These are phyloP conservation scores for Urocynchramus pylzowi DNA, from an alignment of 2,113 vertebrate genomes.

Conservation along the genomic window DNA sequence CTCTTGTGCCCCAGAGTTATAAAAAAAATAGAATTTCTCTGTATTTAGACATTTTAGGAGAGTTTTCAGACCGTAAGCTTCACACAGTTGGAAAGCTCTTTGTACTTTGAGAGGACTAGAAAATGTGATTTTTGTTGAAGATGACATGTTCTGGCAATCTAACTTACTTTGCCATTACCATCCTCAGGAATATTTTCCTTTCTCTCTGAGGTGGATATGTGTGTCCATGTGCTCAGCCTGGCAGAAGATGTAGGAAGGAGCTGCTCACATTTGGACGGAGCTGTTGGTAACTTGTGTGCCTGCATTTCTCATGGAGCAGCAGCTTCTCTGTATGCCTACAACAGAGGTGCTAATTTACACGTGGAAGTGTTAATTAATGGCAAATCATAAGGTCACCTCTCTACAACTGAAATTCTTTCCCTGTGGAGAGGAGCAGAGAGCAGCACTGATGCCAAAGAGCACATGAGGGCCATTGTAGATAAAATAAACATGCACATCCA, in stretches of 20 bases:
- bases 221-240: background rate
- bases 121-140: background rate
- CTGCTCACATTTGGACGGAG: background rate
- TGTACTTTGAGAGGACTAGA: background rate
- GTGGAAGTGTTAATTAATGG: constrained; percentile 10
- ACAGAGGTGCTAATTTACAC: background rate
- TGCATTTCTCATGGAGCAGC: background rate
- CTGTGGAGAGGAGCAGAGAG: background rate
- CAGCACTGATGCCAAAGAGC: background rate
- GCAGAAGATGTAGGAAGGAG: background rate
- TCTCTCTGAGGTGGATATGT: background rate
- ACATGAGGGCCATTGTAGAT: background rate
- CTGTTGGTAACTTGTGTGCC: background rate
- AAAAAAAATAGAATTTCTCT: background rate
- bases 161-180: background rate
- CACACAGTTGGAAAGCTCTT: background rate
- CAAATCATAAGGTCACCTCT: background rate
- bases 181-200: background rate
- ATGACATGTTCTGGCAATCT: background rate
- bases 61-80: background rate
- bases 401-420: background rate
- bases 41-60: background rate
- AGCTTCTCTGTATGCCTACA: background rate
- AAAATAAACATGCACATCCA: background rate
- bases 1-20: background rate